Percentiles rank a stretch among this genome's conserved stretches.
Conservation (phyloP, 2,113 vertebrate genomes). For the Myanophis thanlyinensis region DNA sequence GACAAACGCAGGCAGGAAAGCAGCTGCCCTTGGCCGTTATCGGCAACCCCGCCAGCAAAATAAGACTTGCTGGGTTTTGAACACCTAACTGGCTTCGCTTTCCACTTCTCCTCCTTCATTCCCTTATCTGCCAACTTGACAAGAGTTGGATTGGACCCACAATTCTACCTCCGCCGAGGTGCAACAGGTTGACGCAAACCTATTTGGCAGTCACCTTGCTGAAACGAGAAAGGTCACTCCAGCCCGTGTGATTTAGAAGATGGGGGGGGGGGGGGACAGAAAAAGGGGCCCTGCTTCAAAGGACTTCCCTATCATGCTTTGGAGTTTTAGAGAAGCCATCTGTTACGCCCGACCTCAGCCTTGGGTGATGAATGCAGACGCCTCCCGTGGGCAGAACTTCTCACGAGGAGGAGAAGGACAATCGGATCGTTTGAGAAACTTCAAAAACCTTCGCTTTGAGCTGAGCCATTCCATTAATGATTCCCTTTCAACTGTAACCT, state of each 20-base stretch:
- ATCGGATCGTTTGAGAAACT: background rate
- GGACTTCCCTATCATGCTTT: accelerated
- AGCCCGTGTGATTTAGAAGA: constrained; percentile 51
- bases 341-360: constrained; percentile 5
- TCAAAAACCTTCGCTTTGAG: constrained; percentile 32
- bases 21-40: too few relatives aligned
- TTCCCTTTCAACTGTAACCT: constrained; percentile 5
- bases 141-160: background rate
- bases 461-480: constrained; percentile 20
- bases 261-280: constrained; percentile 26
- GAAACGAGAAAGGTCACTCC: constrained; percentile 44
- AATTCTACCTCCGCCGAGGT: constrained; percentile 28
- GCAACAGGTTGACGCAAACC: constrained; percentile 48
- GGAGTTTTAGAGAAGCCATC: constrained; percentile 24
- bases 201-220: constrained; percentile 56
- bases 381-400: constrained; percentile 52
- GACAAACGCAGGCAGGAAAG: background rate
- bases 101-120: background rate
- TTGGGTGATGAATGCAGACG: constrained; percentile 48
- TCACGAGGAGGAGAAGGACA: background rate
- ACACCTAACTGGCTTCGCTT: background rate
- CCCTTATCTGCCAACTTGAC: background rate
- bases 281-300: background rate
- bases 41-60: background rate
- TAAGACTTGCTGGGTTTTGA: too few relatives aligned